Percentiles rank a stretch among this genome's conserved stretches.
These are phyloP conservation scores for Helicoverpa assulta DNA, from an alignment of 2,888 invertebrate species.

Conservation along the genomic window DNA sequence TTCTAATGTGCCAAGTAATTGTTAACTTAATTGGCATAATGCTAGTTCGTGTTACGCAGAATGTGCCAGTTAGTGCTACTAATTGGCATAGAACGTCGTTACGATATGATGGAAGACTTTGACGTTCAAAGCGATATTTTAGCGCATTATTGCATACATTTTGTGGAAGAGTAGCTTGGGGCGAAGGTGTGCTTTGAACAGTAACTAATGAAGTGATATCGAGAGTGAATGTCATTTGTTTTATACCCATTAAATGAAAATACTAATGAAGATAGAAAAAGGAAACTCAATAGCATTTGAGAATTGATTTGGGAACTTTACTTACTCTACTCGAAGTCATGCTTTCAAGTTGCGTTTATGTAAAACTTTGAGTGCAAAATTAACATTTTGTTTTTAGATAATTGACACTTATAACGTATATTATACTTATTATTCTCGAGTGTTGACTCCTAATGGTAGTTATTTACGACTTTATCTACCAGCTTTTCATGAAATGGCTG, in stretches of 20 bases:
- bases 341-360: too few relatives aligned
- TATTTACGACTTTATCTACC: slow-evolving; percentile 26
- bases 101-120: slow-evolving; percentile 37
- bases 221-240: too few relatives aligned
- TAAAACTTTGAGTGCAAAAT: too few relatives aligned
- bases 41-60: slow-evolving; percentile 36
- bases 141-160: slow-evolving; percentile 13
- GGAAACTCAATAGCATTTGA: too few relatives aligned
- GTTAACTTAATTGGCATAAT: slow-evolving; percentile 46
- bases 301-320: too few relatives aligned
- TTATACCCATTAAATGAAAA: too few relatives aligned
- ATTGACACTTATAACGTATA: too few relatives aligned
- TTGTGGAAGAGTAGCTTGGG: slow-evolving; percentile 1
- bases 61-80: slow-evolving; percentile 34
- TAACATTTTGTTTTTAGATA: too few relatives aligned
- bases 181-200: neutral
- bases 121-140: slow-evolving; percentile 30
- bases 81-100: slow-evolving; percentile 46
- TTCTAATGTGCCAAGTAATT: slow-evolving; percentile 34
- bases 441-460: neutral
- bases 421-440: neutral
- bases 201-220: neutral
- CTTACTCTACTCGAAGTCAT: too few relatives aligned
- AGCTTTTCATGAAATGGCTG: slow-evolving; percentile 28
- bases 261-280: too few relatives aligned